Conservation (phyloP, 2,888 invertebrate species). For the Neoaliturus tenellus region DNA sequence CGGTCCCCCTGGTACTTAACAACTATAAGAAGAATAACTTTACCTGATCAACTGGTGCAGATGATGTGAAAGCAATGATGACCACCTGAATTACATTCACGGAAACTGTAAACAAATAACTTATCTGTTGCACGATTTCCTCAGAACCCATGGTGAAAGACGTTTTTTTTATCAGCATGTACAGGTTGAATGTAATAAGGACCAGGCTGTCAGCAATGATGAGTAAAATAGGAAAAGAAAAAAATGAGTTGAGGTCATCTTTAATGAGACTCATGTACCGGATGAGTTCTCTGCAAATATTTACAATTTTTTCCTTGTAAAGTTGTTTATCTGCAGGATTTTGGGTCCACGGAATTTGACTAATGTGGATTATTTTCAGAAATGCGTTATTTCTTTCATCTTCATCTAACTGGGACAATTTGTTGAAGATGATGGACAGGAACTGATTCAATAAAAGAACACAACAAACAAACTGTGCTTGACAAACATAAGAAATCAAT, state of each 20-base stretch:
- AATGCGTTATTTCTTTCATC: not conserved
- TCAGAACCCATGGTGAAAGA: not conserved
- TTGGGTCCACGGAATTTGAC: not conserved
- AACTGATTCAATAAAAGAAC: conserved; percentile 13
- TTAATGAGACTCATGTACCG: conserved; percentile 37
- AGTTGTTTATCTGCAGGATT: not conserved
- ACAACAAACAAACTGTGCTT: conserved; percentile 34
- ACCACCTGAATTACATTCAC: conserved; percentile 22
- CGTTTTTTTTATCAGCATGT: conserved; percentile 12
- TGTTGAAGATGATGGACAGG: not conserved
- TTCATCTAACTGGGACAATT: not conserved
- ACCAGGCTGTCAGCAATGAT: conserved; percentile 24
- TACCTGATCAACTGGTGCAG: conserved; percentile 8
- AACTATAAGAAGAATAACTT: too few relatives aligned
- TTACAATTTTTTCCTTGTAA: not conserved
- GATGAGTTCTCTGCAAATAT: not conserved
- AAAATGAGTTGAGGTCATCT: conserved; percentile 22
- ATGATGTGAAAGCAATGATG: conserved; percentile 7
- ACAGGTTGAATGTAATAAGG: conserved; percentile 24
- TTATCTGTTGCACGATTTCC: not conserved
- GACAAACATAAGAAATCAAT: not conserved
- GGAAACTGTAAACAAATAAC: conserved; percentile 33
- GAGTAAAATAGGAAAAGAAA: conserved; percentile 25
- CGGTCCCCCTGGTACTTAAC: too few relatives aligned
- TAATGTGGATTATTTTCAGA: not conserved